A percentile compares a stretch with the other conserved stretches of the same genome.
phyloP scores from a whole-genome alignment of 2,797 vertebrate species.

The Acanthurus tractus region DNA sequence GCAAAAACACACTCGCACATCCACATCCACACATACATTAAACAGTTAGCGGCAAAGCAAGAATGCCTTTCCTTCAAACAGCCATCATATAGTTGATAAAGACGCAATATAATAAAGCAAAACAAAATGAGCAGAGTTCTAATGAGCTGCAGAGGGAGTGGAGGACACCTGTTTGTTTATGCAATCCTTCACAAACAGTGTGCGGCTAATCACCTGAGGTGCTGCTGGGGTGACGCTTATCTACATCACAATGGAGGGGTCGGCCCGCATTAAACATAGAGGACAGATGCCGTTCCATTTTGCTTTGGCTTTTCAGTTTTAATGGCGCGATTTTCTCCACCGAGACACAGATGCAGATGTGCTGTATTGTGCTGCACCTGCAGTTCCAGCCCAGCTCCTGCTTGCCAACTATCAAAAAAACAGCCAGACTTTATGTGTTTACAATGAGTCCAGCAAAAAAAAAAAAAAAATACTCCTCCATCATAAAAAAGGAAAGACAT shows the following conservation, averaged over 20 bases:
- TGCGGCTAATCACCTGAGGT: constrained; percentile 81
- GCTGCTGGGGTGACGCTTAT: constrained; percentile 73
- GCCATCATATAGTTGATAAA: constrained; percentile 60
- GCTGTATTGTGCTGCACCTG: constrained; percentile 78
- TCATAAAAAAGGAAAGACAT: constrained; percentile 63
- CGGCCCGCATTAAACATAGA: constrained; percentile 72
- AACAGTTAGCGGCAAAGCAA: constrained; percentile 34
- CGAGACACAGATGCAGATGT: constrained; percentile 76
- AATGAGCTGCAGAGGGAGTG: constrained; percentile 82
- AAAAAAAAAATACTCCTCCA: constrained; percentile 8
- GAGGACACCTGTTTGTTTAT: constrained; percentile 84
- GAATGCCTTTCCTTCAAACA: constrained; percentile 51
- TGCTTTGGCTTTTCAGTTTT: constrained; percentile 69
- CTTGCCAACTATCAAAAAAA: constrained; percentile 62
- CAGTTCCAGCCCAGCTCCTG: constrained; percentile 64
- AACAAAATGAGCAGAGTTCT: constrained; percentile 68
- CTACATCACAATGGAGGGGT: constrained; percentile 77
- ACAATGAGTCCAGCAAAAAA: constrained; percentile 35
- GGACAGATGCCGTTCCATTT: constrained; percentile 76
- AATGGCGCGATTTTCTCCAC: constrained; percentile 48
- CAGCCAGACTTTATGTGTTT: constrained; percentile 36
- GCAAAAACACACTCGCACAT: constrained; percentile 23
- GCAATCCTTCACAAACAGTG: constrained; percentile 71
- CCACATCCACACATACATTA: constrained; percentile 3
- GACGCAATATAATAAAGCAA: constrained; percentile 65